Conservation (phyloP, 2,888 invertebrate species). For the Sipha maydis region DNA sequence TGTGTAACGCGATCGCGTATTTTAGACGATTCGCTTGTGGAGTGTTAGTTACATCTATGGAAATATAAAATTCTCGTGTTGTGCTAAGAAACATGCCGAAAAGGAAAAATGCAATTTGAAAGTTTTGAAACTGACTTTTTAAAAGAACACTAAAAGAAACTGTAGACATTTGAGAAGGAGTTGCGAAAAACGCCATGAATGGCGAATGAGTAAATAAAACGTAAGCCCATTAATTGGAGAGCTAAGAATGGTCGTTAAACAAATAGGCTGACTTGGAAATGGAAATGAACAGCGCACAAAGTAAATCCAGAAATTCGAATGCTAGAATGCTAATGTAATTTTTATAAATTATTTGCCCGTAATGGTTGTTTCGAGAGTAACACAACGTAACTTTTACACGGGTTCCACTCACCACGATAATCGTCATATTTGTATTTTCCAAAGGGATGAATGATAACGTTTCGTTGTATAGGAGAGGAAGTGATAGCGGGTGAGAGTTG, state of each 20-base stretch:
- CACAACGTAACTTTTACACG: no score
- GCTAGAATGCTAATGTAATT: slow-evolving; percentile 1
- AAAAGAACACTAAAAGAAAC: not conserved
- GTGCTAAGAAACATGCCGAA: not conserved
- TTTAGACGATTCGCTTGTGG: not conserved
- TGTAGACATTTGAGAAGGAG: not conserved
- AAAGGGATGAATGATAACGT: not conserved
- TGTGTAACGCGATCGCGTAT: not conserved
- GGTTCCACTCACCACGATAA: not conserved
- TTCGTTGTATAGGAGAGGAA: not conserved
- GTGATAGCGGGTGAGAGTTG: not conserved
- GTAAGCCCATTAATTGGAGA: slow-evolving; percentile 1
- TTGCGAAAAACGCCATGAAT: not conserved
- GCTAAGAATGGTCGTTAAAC: not conserved
- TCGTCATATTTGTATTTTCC: no score
- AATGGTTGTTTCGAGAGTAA: not conserved
- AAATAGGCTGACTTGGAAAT: not conserved
- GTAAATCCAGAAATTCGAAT: not conserved
- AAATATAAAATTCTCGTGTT: not conserved
- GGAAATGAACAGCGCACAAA: not conserved
- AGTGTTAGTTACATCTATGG: not conserved
- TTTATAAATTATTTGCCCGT: not conserved
- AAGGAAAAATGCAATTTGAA: slow-evolving; percentile 11
- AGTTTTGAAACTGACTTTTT: slow-evolving; percentile 25
- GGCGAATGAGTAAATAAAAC: not conserved